Evolutionary conservation across 2,888 invertebrate genomes (phyloP).

Genomic region (Cosmia pyralina): DNA sequence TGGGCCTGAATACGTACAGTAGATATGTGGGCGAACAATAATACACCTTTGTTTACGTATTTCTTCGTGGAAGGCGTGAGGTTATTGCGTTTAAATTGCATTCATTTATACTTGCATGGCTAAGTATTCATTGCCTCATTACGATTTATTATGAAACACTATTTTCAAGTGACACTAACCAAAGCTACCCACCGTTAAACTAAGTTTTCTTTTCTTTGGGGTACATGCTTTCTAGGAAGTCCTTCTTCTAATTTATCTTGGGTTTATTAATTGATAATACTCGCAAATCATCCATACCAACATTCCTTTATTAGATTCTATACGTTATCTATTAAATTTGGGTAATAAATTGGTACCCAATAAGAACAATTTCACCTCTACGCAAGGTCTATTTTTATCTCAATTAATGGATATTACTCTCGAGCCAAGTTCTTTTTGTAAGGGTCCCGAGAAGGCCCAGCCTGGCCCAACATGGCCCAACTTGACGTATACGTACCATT

Average conservation of each 20-base stretch:
- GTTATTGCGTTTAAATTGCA: constrained; percentile 37
- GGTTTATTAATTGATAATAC: not conserved
- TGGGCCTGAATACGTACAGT: constrained; percentile 7
- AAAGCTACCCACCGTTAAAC: not conserved
- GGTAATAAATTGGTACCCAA: constrained; percentile 1
- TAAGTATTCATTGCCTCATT: not conserved
- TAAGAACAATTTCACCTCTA: constrained; percentile 13
- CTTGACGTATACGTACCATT: constrained; percentile 50
- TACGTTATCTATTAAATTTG: not conserved
- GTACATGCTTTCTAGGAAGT: not conserved
- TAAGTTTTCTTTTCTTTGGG: too few species aligned
- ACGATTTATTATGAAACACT: not conserved
- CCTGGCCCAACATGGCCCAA: constrained; percentile 5
- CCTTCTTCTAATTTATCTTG: not conserved
- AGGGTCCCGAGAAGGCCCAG: constrained; percentile 31
- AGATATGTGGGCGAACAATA: constrained; percentile 33
- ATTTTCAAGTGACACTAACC: not conserved
- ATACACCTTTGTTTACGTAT: constrained; percentile 36
- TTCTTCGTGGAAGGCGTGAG: constrained; percentile 12
- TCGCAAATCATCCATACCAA: not conserved
- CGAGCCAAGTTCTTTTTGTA: constrained; percentile 22
- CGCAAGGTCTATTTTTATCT: constrained; percentile 37
- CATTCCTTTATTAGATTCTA: not conserved
- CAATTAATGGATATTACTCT: constrained; percentile 45
- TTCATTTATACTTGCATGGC: not conserved